Conservation (phyloP, 2,113 vertebrate genomes). For the Myrmecobius fasciatus region DNA sequence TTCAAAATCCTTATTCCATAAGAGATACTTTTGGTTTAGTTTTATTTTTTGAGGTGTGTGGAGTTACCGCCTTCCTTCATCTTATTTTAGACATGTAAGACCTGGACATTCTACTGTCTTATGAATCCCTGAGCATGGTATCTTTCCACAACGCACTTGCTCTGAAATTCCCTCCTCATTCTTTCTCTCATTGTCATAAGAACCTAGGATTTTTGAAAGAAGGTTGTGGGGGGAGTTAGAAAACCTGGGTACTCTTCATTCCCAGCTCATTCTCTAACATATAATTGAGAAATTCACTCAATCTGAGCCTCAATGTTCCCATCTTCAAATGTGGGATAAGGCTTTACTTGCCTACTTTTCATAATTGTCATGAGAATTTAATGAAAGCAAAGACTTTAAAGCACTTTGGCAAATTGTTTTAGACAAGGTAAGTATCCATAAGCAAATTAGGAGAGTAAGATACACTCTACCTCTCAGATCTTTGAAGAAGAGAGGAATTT, state of each 20-base stretch:
- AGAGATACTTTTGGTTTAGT: background rate
- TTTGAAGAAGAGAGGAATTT: too few species aligned
- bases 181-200: background rate
- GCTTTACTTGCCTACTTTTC: background rate
- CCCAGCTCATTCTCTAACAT: background rate
- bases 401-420: background rate
- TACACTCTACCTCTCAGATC: too few species aligned
- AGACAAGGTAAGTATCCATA: background rate
- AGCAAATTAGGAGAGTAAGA: too few species aligned
- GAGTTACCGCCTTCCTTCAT: background rate
- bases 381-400: slow-evolving; percentile 12
- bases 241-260: background rate
- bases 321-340: background rate
- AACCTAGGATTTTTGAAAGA: background rate
- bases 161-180: background rate
- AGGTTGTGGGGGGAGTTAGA: background rate
- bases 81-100: background rate
- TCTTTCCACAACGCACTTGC: background rate
- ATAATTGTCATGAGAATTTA: background rate
- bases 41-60: background rate
- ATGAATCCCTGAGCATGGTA: background rate
- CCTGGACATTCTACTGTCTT: background rate
- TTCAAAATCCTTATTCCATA: background rate
- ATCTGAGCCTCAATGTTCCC: background rate
- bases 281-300: background rate